A percentile compares a stretch with the other conserved stretches of the same genome.
These are phyloP conservation scores for Lepus townsendii DNA, from an alignment of 2,797 vertebrate species.

Conservation along the genomic window DNA sequence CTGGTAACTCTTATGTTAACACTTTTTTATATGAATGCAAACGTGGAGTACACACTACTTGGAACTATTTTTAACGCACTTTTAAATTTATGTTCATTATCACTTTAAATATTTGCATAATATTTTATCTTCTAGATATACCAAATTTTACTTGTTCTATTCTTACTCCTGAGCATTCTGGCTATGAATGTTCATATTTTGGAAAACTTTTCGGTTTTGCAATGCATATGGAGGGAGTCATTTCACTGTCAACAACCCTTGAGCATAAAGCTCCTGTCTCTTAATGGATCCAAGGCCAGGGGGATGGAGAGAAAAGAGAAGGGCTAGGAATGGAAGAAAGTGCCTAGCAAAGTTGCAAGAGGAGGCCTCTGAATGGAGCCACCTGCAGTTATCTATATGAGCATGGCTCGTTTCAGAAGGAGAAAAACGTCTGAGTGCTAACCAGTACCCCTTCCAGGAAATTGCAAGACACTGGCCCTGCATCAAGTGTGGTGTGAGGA, in stretches of 20 bases:
- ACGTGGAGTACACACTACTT: background rate
- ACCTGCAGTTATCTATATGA: background rate
- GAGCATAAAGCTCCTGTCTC: background rate
- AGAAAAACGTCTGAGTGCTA: background rate
- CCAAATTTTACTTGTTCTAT: background rate
- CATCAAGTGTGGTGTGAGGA: background rate
- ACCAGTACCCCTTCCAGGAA: background rate
- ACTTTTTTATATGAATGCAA: background rate
- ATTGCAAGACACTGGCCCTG: background rate
- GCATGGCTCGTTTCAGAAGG: background rate
- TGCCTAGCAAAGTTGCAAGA: background rate
- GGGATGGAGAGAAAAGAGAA: background rate
- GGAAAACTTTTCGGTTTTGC: slow-evolving; percentile 36
- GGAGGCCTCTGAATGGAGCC: background rate
- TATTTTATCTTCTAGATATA: background rate
- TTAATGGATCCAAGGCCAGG: background rate
- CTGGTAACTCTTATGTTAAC: no score
- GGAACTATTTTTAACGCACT: background rate
- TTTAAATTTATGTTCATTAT: slow-evolving; percentile 30
- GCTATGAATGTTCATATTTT: background rate
- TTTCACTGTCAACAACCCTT: background rate
- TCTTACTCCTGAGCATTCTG: slow-evolving; percentile 4
- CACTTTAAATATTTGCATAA: slow-evolving; percentile 44
- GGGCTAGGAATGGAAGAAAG: background rate
- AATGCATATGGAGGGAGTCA: background rate